Conservation (phyloP, 1,140 invertebrate genomes). For the Onthophagus taurus region DNA sequence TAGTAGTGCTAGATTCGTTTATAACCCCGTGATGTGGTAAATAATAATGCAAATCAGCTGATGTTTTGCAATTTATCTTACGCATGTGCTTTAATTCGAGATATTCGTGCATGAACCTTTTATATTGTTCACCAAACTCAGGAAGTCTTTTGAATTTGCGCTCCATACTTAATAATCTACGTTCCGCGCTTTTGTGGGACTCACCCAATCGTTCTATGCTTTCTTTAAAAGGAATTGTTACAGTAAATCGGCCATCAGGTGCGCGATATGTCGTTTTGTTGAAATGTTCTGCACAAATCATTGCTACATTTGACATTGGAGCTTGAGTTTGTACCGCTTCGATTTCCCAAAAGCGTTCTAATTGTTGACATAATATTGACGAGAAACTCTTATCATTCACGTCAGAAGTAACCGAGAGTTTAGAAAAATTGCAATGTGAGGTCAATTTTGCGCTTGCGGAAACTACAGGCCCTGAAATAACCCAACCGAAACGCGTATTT, state of each 20-base stretch:
- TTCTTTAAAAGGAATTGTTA: conserved; percentile 26
- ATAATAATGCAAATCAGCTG: conserved; percentile 22
- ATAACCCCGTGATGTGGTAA: conserved; percentile 38
- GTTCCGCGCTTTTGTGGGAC: conserved; percentile 22
- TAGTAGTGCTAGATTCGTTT: conserved; percentile 24
- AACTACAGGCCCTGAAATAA: no score
- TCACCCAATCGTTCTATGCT: conserved; percentile 24
- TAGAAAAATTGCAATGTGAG: no score
- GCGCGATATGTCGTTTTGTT: conserved; percentile 13
- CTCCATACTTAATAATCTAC: conserved; percentile 21
- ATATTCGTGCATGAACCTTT: conserved; percentile 31
- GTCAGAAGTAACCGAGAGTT: no score
- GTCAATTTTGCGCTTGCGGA: no score
- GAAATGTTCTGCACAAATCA: conserved; percentile 6
- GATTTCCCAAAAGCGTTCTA: conserved; percentile 12
- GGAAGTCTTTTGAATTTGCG: conserved; percentile 23
- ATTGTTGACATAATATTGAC: no score
- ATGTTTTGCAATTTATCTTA: conserved; percentile 4
- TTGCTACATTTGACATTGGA: neutral
- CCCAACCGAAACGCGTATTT: no score
- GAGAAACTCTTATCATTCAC: no score
- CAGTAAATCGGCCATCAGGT: conserved; percentile 26
- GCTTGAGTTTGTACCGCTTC: conserved; percentile 26
- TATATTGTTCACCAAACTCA: conserved; percentile 12
- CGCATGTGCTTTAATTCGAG: conserved; percentile 24